phyloP scores from a whole-genome alignment of 2,113 vertebrate genomes.

The Cyprinus carpio region DNA sequence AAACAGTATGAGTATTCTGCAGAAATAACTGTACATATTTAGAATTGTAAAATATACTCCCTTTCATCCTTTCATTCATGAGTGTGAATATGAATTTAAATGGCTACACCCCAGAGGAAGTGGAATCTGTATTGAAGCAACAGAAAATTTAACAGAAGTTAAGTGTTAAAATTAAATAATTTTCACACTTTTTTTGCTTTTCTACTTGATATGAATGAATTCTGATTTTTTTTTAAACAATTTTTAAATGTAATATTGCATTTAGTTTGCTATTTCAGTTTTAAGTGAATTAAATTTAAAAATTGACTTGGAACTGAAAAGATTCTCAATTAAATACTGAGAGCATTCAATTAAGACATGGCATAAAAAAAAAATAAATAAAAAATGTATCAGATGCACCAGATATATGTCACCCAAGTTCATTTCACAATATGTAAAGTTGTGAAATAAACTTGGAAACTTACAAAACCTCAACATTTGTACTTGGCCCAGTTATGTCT shows the following conservation, averaged over 20 bases:
- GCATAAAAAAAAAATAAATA: no score
- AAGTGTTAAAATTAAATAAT: no score
- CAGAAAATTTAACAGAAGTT: neutral
- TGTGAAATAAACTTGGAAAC: slow-evolving; percentile 50
- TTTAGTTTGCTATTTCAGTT: neutral
- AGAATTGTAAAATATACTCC: neutral
- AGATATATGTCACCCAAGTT: neutral
- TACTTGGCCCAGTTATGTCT: slow-evolving; percentile 48
- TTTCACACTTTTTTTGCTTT: neutral
- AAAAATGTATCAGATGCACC: neutral
- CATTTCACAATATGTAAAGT: neutral
- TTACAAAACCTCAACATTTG: slow-evolving; percentile 10
- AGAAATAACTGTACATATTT: neutral
- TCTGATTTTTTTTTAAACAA: no score
- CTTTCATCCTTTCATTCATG: neutral
- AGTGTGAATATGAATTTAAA: neutral
- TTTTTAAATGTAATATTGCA: neutral
- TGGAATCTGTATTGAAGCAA: neutral
- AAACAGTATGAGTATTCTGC: neutral
- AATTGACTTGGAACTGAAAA: neutral
- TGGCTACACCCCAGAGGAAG: neutral
- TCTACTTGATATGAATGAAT: no score
- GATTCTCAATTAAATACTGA: neutral
- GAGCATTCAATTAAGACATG: neutral
- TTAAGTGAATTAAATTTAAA: neutral